Percentiles rank a stretch among this genome's conserved stretches.
Evolutionary conservation across 2,888 invertebrate genomes (phyloP).

Genomic region (Danaus chrysippus): DNA sequence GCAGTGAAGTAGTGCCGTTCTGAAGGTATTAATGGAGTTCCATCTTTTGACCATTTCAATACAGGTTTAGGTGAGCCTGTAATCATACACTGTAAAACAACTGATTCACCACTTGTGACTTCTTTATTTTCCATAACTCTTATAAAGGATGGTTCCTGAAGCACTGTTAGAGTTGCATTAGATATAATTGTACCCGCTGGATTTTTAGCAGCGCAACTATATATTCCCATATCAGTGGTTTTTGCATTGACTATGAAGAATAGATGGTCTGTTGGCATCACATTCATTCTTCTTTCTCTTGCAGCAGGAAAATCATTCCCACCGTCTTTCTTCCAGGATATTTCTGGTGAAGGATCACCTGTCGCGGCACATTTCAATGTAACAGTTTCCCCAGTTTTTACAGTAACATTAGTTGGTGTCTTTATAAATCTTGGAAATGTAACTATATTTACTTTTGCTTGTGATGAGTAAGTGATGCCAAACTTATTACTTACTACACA

Average conservation of each 20-base stretch:
- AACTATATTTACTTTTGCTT: slow-evolving; percentile 91
- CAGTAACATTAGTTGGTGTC: slow-evolving; percentile 90
- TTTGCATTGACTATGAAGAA: slow-evolving; percentile 96
- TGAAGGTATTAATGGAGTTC: slow-evolving; percentile 83
- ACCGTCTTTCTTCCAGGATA: slow-evolving; percentile 95
- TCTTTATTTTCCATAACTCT: slow-evolving; percentile 92
- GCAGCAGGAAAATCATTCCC: slow-evolving; percentile 97
- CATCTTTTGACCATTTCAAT: slow-evolving; percentile 92
- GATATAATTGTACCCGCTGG: slow-evolving; percentile 91
- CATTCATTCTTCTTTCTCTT: slow-evolving; percentile 93
- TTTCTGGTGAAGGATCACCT: slow-evolving; percentile 93
- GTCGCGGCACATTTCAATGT: slow-evolving; percentile 94
- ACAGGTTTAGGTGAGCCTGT: slow-evolving; percentile 90
- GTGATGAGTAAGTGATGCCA: slow-evolving; percentile 93
- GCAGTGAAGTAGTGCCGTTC: slow-evolving; percentile 93
- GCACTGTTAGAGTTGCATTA: slow-evolving; percentile 91
- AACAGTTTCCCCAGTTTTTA: slow-evolving; percentile 91
- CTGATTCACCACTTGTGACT: slow-evolving; percentile 88
- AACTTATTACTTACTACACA: slow-evolving; percentile 94
- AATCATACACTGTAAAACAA: slow-evolving; percentile 93
- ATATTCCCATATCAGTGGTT: slow-evolving; percentile 92
- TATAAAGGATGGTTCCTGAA: slow-evolving; percentile 92
- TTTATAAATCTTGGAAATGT: slow-evolving; percentile 93
- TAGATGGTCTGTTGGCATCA: slow-evolving; percentile 93
- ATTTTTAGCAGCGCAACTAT: slow-evolving; percentile 95